These are phyloP conservation scores for Serrognathus titanus DNA, from an alignment of 2,888 invertebrate genomes.

Conservation along the genomic window DNA sequence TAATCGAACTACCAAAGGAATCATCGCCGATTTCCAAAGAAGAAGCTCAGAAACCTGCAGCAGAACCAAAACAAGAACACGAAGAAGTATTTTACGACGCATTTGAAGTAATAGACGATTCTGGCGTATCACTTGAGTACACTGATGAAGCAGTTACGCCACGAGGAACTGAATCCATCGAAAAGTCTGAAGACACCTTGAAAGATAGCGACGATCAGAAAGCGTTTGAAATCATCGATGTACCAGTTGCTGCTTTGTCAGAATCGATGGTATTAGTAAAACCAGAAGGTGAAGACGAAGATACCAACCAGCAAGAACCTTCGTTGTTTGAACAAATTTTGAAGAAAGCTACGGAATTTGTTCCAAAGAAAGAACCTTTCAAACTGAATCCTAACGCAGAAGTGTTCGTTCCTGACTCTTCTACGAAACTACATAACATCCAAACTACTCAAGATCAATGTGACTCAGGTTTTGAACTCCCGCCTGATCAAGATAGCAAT, in stretches of 20 bases:
- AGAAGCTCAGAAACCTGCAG: too few relatives aligned
- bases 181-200: too few relatives aligned
- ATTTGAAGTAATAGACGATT: neutral
- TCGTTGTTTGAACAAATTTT: slow-evolving; percentile 42
- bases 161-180: neutral
- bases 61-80: neutral
- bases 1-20: neutral
- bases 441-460: slow-evolving; percentile 21
- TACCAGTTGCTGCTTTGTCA: neutral
- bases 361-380: slow-evolving; percentile 37
- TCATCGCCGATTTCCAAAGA: neutral
- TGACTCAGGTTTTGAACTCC: slow-evolving; percentile 35
- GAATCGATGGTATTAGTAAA: neutral
- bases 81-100: neutral
- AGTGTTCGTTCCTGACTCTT: slow-evolving; percentile 41
- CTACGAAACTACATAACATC: neutral
- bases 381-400: slow-evolving; percentile 45
- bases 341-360: slow-evolving; percentile 38
- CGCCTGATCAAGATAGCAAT: slow-evolving; percentile 37
- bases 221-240: slow-evolving; percentile 12
- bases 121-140: neutral
- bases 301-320: slow-evolving; percentile 14
- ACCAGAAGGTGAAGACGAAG: slow-evolving; percentile 1
- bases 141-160: neutral
- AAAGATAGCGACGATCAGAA: neutral